These are phyloP conservation scores for Pristionchus arcanus DNA, from an alignment of 2,888 invertebrate genomes.

Conservation along the genomic window DNA sequence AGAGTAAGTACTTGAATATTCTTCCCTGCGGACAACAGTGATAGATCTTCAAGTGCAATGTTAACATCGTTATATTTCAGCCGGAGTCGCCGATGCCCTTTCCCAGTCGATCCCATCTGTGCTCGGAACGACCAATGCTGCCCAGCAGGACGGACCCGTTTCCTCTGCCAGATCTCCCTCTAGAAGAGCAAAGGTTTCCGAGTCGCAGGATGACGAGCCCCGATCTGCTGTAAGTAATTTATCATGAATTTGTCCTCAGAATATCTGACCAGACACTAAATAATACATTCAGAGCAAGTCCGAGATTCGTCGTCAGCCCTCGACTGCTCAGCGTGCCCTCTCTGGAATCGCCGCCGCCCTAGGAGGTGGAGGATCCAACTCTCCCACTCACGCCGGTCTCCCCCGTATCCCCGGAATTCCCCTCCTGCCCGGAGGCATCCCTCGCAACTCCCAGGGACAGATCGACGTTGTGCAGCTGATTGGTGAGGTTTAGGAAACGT, in stretches of 20 bases:
- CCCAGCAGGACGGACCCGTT: constrained; percentile 29
- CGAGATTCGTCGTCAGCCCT: constrained; percentile 77
- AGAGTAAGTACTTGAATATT: constrained; percentile 66
- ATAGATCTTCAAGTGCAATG: background rate
- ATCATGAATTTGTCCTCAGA: background rate
- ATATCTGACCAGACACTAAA: background rate
- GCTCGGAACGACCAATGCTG: constrained; percentile 64
- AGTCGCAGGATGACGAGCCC: constrained; percentile 53
- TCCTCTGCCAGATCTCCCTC: constrained; percentile 55
- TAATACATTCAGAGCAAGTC: constrained; percentile 43
- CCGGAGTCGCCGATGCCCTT: constrained; percentile 78
- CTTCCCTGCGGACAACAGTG: background rate
- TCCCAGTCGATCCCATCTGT: constrained; percentile 76
- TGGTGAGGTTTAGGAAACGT: constrained; percentile 60
- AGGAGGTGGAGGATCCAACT: constrained; percentile 84
- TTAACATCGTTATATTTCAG: constrained; percentile 59
- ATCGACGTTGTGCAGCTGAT: constrained; percentile 79
- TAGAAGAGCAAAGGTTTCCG: constrained; percentile 62
- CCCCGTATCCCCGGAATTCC: constrained; percentile 79
- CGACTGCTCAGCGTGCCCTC: constrained; percentile 75
- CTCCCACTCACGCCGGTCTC: constrained; percentile 78
- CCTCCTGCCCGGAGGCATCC: constrained; percentile 78
- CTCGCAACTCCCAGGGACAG: constrained; percentile 78
- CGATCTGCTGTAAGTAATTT: constrained; percentile 24
- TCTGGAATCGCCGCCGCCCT: constrained; percentile 87